These are phyloP conservation scores for Varecia variegata DNA, from an alignment of 2,797 vertebrate genomes.

Conservation along the genomic window DNA sequence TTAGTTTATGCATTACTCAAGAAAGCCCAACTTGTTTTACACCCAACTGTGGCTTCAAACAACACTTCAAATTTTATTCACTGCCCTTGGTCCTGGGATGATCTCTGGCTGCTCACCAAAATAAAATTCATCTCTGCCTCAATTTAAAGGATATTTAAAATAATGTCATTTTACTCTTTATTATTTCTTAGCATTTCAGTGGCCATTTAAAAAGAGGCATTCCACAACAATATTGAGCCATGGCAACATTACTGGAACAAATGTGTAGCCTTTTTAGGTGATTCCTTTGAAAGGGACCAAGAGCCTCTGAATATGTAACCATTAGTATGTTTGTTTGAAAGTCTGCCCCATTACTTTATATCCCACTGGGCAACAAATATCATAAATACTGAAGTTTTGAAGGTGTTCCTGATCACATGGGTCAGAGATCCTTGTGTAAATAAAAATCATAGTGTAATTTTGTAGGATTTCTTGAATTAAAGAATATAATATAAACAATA, in stretches of 20 bases:
- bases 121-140: slow-evolving; percentile 16
- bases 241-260: not conserved
- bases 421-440: slow-evolving; percentile 16
- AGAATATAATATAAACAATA: slow-evolving; percentile 31
- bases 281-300: not conserved
- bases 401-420: not conserved
- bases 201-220: not conserved
- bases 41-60: not conserved
- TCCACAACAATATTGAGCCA: not conserved
- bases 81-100: not conserved
- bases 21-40: not conserved
- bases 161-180: not conserved
- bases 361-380: not conserved
- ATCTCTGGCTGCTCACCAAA: slow-evolving; percentile 11
- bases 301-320: not conserved
- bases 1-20: slow-evolving; percentile 12
- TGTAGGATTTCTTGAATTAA: not conserved
- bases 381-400: not conserved
- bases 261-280: not conserved
- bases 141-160: slow-evolving; percentile 17
- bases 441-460: slow-evolving; percentile 31
- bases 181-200: slow-evolving; percentile 14
- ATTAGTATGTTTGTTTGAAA: not conserved
- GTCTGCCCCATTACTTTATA: not conserved
- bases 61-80: not conserved